These are phyloP conservation scores for Habrosyne pyritoides DNA, from an alignment of 2,888 invertebrate species.

Conservation along the genomic window DNA sequence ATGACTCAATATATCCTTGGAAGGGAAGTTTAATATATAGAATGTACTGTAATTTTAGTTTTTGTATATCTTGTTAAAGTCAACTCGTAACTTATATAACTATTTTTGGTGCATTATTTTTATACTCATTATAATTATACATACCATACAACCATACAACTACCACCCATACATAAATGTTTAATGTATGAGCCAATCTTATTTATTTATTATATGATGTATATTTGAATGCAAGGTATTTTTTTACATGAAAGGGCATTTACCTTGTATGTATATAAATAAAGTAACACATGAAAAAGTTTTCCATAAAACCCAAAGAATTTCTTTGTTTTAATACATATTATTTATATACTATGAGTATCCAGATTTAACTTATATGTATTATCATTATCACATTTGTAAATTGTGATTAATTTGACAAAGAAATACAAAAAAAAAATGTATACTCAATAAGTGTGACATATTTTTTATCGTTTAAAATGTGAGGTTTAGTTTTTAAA, in stretches of 20 bases:
- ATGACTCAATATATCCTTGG: background rate
- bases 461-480: conserved; percentile 25
- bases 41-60: conserved; percentile 15
- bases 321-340: conserved; percentile 19
- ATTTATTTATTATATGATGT: background rate
- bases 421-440: conserved; percentile 19
- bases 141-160: background rate
- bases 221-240: background rate
- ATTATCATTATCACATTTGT: background rate
- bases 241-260: too few relatives aligned
- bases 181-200: background rate
- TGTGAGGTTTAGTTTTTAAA: conserved; percentile 19
- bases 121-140: conserved; percentile 1
- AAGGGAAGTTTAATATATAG: background rate
- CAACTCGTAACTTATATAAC: conserved; percentile 18
- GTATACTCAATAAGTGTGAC: conserved; percentile 41
- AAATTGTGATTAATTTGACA: conserved; percentile 12
- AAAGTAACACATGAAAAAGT: too few relatives aligned
- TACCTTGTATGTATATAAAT: too few relatives aligned
- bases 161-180: background rate
- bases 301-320: conserved; percentile 31
- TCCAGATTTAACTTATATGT: background rate
- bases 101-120: conserved; percentile 26
- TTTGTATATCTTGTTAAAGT: conserved; percentile 47
- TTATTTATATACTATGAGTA: background rate